Percentiles rank a stretch among this genome's conserved stretches.
phyloP scores from a whole-genome alignment of 1,140 invertebrate genomes.

The Bombus terrestris region DNA sequence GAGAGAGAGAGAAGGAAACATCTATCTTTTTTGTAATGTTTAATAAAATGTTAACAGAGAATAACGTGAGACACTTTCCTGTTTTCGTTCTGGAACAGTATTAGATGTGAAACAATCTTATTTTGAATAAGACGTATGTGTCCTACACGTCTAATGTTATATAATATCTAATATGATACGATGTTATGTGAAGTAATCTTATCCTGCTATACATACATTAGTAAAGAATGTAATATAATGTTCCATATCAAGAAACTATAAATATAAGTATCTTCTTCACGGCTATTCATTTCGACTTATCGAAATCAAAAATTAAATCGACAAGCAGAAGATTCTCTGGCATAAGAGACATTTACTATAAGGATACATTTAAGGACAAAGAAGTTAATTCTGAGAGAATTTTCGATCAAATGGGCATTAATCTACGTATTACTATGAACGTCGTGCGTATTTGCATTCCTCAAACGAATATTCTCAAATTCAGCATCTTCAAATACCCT shows the following conservation, averaged over 20 bases:
- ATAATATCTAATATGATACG: too few relatives aligned
- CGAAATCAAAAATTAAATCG: not conserved
- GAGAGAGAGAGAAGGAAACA: too few relatives aligned
- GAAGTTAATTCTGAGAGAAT: conserved; percentile 48
- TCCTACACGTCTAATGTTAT: too few relatives aligned
- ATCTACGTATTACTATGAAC: conserved; percentile 57
- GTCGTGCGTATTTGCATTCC: conserved; percentile 58
- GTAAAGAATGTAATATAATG: not conserved
- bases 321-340: not conserved
- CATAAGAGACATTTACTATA: not conserved
- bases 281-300: too few relatives aligned
- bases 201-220: accelerated
- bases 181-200: not conserved
- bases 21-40: not conserved
- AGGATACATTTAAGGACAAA: conserved; percentile 4
- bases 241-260: not conserved
- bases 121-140: too few relatives aligned
- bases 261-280: too few relatives aligned
- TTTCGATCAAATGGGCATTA: conserved; percentile 59
- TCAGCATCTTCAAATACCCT: conserved; percentile 10
- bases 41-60: not conserved
- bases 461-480: conserved; percentile 46
- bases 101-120: not conserved
- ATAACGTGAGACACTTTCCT: not conserved
- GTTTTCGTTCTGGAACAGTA: not conserved